Percentiles rank a stretch among this genome's conserved stretches.
Conservation (phyloP, 2,113 vertebrate genomes). For the Dolichallabes microphthalmus region DNA sequence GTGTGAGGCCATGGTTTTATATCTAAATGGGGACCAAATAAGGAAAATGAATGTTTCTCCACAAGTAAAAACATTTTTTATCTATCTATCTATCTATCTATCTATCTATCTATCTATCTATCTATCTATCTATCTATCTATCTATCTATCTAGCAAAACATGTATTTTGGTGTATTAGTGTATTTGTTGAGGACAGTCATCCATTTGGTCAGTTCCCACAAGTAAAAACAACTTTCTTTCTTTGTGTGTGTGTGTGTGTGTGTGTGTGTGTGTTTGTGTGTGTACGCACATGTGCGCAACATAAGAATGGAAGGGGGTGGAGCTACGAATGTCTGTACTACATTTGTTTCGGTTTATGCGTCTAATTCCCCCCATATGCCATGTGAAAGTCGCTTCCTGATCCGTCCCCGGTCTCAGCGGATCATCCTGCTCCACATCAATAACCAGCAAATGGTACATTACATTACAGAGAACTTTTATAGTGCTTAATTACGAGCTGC, state of each 20-base stretch:
- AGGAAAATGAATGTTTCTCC: too few species aligned
- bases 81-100: too few species aligned
- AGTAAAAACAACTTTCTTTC: too few species aligned
- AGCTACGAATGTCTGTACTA: not conserved
- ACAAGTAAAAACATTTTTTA: too few species aligned
- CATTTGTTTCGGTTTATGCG: not conserved
- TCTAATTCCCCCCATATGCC: not conserved
- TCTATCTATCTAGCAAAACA: not conserved
- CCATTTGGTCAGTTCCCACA: not conserved
- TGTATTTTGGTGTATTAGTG: not conserved
- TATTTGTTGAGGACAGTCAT: not conserved
- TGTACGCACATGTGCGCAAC: too few species aligned
- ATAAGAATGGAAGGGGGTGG: not conserved
- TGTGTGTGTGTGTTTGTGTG: not conserved
- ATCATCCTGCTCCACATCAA: not conserved
- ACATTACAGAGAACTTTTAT: not conserved
- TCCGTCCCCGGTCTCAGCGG: not conserved
- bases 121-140: not conserved
- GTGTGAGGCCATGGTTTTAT: too few species aligned
- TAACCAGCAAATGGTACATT: not conserved
- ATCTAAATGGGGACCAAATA: too few species aligned
- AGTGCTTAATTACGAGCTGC: not conserved
- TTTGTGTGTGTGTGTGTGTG: not conserved
- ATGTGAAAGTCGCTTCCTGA: not conserved
- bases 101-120: not conserved